Evolutionary conservation across 2,113 vertebrate species (phyloP), one percentile per base, ranked within the genome.

Genomic region (Campylomormyrus numenius): DNA sequence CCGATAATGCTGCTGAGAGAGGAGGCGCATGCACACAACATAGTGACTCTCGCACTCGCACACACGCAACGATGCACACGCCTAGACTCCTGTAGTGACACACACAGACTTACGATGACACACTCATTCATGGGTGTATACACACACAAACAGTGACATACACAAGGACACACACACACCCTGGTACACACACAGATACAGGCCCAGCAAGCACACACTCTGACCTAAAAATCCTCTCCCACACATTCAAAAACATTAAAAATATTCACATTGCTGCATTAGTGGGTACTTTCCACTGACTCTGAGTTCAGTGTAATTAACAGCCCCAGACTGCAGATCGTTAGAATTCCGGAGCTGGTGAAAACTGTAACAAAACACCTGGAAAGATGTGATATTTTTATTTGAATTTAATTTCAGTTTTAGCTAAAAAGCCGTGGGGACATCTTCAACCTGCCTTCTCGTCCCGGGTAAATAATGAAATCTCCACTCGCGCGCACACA

Each of bases 1-100:
- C 92, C 90, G 92, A 91, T 91, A 90, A 88, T 91, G 90, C 92
- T 93, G 93, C 93, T 92, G 92, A 95, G 92, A 92, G 92, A 92
- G 91, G 62, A 21, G 17, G 56, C 10, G 1, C 24, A 4, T 7
- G 49, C 31, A 35, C 85, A 35, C 24, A n/a, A 58, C 56, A 58
- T n/a, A 24, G 56, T 58, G 62, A 70, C n/a, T 70, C 62, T 70
- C 62, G 11, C 62, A 11, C 58, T 10, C 24, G 3, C 62, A 27
- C 49, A 39, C 85, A 52, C 85, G 35, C 85, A 87, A 15, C 3
- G 8, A 15, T 1, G 45, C 45, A 15, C 45, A 49, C 83, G 2
- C 10, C 27, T 70, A 13, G 27, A 70, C 62, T 70, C 27, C 62
- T 70, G 27, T 70, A 13, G 9, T 70, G 62, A 46, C 83, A 49